Evolutionary conservation across 2,113 vertebrate species (phyloP), one percentile per base, ranked within the genome.

Genomic region (Dipodomys ordii): DNA sequence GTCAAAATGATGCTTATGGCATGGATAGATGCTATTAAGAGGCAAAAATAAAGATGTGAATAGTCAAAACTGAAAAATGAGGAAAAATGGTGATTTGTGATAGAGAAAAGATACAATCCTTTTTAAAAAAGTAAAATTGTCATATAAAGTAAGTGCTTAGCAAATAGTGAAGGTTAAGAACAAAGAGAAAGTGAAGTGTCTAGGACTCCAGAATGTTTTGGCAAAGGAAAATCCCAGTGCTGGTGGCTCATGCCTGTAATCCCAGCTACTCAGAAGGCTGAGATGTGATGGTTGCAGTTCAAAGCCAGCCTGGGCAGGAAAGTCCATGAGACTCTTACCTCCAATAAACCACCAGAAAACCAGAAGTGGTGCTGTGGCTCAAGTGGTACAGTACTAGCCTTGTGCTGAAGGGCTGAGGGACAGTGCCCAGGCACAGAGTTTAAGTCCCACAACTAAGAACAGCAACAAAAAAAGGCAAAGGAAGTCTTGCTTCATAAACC

Each of bases 1-100:
- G 10, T 27, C 87, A 76, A 95, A 95, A 87, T 62, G 25, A 74
- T 60, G 35, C 74, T 94, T 92, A 72, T 71, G 80, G 89, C n/a
- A 87, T 77, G 27, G 69, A 9, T 23, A 87, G 49, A 93, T 57
- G 68, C n/a, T 83, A 22, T 49, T 57, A 49, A 69, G 86, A 72
- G 6, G 35, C 44, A 28, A 65, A 49, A 16, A 27, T 81, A 44
- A 85, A 90, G 18, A 72, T 13, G 2, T 28, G 30, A 93, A 92
- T 74, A 57, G 4, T 85, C 72, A 78, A 19, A 91, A 76, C 8
- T 78, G 15, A 72, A 86, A 86, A 91, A 32, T 80, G 12, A 93
- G 62, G 57, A 82, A 89, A 94, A 53, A 3, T 19, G 85, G 65
- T 9, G 88, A 93, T 18, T 57, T 67, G 39, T 64, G 44, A 91